phyloP scores from a whole-genome alignment of 2,888 invertebrate genomes.

The Proisotoma minuta region DNA sequence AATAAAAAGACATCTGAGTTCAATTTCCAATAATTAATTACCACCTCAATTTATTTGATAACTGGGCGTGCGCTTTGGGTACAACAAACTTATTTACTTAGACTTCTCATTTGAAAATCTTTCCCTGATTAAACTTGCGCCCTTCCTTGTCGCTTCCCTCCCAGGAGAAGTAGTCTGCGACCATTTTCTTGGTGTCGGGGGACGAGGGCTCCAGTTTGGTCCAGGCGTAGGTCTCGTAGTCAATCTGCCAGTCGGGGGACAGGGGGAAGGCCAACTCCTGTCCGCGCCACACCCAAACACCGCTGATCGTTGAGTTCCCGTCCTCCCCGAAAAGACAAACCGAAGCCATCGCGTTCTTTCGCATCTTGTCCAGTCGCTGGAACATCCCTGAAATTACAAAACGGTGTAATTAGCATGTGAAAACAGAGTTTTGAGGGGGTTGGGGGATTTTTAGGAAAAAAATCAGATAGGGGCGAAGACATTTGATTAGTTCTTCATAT shows the following conservation, averaged over 20 bases:
- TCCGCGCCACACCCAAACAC: conserved; percentile 97
- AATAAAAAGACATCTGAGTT: too few relatives aligned
- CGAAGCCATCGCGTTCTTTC: conserved; percentile 92
- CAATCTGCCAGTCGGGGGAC: conserved; percentile 89
- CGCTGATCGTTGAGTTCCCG: conserved; percentile 87
- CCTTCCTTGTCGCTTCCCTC: conserved; percentile 78
- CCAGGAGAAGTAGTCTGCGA: conserved; percentile 88
- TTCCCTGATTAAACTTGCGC: conserved; percentile 95
- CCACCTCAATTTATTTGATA: too few relatives aligned
- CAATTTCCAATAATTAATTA: too few relatives aligned
- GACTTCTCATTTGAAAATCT: conserved; percentile 98
- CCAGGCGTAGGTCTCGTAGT: conserved; percentile 96
- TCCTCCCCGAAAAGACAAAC: conserved; percentile 89
- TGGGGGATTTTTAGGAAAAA: too few relatives aligned
- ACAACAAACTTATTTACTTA: too few relatives aligned
- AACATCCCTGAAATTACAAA: conserved; percentile 71
- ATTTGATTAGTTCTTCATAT: neutral
- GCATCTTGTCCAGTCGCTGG: conserved; percentile 96
- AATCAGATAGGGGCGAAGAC: conserved; percentile 4
- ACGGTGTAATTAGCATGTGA: too few relatives aligned
- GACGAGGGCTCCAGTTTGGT: conserved; percentile 78
- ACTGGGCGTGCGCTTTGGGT: too few relatives aligned
- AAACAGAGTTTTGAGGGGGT: too few relatives aligned
- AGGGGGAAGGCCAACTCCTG: conserved; percentile 87
- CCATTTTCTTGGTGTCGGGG: conserved; percentile 76